These are phyloP conservation scores for Leistus spinibarbis DNA, from an alignment of 2,888 invertebrate species.

Conservation along the genomic window DNA sequence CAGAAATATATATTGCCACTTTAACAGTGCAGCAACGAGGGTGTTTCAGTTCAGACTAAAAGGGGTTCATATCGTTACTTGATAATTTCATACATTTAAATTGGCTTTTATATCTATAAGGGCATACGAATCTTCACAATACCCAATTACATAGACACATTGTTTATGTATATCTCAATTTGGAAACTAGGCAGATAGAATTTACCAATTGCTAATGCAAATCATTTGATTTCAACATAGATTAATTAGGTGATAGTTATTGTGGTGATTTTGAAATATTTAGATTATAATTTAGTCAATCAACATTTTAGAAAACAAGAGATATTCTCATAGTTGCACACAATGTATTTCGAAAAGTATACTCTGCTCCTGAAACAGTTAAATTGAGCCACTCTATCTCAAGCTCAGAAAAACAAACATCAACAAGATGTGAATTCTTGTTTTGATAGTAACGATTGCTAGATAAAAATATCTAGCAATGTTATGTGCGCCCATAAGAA, in stretches of 20 bases:
- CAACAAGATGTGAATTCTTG: no score
- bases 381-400: no score
- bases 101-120: constrained; percentile 52
- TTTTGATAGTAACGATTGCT: no score
- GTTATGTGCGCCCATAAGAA: background rate
- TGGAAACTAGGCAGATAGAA: background rate
- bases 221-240: background rate
- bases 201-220: background rate
- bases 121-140: constrained; percentile 41
- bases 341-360: no score
- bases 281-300: no score
- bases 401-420: no score
- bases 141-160: constrained; percentile 43
- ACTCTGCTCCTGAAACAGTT: no score
- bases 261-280: background rate
- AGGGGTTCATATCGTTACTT: constrained; percentile 50
- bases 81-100: constrained; percentile 59
- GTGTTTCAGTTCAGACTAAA: constrained; percentile 53
- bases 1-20: constrained; percentile 54
- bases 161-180: constrained; percentile 46
- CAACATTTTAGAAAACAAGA: no score
- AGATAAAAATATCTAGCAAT: no score
- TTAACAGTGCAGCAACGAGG: constrained; percentile 50
- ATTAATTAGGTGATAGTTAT: background rate
- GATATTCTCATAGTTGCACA: no score